phyloP scores from a whole-genome alignment of 2,797 vertebrate genomes.

The Hemibagrus guttatus region DNA sequence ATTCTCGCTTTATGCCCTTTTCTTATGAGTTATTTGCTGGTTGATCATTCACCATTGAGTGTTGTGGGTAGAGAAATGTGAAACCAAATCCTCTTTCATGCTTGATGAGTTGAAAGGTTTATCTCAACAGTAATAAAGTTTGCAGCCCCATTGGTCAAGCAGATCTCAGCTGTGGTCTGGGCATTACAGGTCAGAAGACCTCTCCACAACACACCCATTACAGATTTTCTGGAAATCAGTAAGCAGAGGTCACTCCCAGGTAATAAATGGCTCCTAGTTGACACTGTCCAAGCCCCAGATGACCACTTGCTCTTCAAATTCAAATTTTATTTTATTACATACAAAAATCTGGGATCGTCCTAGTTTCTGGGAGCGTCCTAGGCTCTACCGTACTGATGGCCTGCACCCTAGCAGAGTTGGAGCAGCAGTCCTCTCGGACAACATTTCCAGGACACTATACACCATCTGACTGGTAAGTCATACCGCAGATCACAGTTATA shows the following conservation, averaged over 20 bases:
- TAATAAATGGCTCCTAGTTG: constrained; percentile 87
- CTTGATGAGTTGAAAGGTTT: constrained; percentile 80
- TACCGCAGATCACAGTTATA: too few relatives aligned
- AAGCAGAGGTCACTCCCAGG: constrained; percentile 89
- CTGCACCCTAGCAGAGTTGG: too few relatives aligned
- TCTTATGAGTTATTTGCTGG: background rate
- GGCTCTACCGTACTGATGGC: too few relatives aligned
- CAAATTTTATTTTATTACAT: too few relatives aligned
- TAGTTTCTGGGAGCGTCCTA: too few relatives aligned
- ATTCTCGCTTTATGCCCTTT: constrained; percentile 1
- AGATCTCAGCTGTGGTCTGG: constrained; percentile 84
- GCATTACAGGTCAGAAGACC: constrained; percentile 71
- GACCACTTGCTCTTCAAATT: constrained; percentile 90
- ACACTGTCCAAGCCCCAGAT: constrained; percentile 78
- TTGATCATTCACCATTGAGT: constrained; percentile 28
- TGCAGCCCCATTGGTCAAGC: constrained; percentile 75
- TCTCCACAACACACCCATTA: constrained; percentile 81
- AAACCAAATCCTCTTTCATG: constrained; percentile 54
- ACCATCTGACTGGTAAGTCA: too few relatives aligned
- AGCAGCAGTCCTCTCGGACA: too few relatives aligned
- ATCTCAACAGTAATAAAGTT: constrained; percentile 64
- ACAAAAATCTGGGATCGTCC: too few relatives aligned
- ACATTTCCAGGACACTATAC: too few relatives aligned
- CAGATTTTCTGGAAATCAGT: constrained; percentile 82
- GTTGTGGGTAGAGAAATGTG: constrained; percentile 26